These are phyloP conservation scores for Latrodectus geometricus DNA, from an alignment of 1,140 invertebrate genomes.

Conservation along the genomic window DNA sequence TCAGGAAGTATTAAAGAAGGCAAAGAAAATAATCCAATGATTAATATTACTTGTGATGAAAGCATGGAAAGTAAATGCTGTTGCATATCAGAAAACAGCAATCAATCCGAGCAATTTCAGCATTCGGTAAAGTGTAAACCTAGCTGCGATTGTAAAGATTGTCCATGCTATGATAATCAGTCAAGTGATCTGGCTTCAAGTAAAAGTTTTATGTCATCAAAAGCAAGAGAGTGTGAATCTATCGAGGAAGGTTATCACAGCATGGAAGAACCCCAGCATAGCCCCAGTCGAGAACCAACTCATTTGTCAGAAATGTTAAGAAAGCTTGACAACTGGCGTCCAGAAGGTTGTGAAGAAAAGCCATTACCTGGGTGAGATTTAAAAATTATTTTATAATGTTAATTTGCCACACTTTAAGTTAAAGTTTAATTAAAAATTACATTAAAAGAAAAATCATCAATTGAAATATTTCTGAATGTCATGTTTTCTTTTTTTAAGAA, in stretches of 20 bases:
- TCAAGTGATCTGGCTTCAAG: neutral
- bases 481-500: too few relatives aligned
- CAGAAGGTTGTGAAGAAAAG: slow-evolving; percentile 49
- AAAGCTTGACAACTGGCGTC: slow-evolving; percentile 32
- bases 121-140: neutral
- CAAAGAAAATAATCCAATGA: slow-evolving; percentile 30
- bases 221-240: slow-evolving; percentile 41
- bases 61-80: neutral
- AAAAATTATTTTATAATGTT: too few relatives aligned
- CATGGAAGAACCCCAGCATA: slow-evolving; percentile 67
- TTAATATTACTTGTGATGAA: neutral
- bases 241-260: slow-evolving; percentile 64
- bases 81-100: too few relatives aligned
- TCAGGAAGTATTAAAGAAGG: neutral
- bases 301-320: slow-evolving; percentile 47
- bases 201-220: slow-evolving; percentile 9
- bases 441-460: too few relatives aligned
- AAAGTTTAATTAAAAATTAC: too few relatives aligned
- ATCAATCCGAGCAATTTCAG: neutral
- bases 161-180: slow-evolving; percentile 23
- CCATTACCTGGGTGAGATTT: slow-evolving; percentile 30
- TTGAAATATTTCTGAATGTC: too few relatives aligned
- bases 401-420: too few relatives aligned
- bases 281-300: slow-evolving; percentile 3
- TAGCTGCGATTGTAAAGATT: neutral